Evolutionary conservation across 2,888 invertebrate genomes (phyloP).

Genomic region (Chirona hameri): DNA sequence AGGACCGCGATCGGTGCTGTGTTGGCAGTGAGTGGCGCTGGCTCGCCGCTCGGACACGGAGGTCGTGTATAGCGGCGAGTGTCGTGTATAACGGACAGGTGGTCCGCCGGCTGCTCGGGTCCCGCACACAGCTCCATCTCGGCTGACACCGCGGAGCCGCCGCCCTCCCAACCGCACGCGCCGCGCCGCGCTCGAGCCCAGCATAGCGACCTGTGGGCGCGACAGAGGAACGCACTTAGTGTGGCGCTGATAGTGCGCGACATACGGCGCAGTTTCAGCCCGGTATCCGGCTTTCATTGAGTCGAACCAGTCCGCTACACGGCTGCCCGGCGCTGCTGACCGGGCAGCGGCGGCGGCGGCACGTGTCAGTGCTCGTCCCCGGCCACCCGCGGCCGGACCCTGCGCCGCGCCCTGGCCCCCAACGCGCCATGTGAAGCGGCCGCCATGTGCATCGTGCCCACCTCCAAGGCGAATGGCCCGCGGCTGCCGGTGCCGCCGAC

Average conservation of each 20-base stretch:
- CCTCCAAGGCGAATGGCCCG: neutral
- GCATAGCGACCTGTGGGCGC: no score
- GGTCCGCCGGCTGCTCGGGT: neutral
- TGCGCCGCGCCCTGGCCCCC: neutral
- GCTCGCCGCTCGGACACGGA: no score
- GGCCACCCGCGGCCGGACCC: neutral
- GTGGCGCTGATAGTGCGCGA: no score
- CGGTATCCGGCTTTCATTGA: no score
- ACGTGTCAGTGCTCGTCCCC: neutral
- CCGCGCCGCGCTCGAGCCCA: neutral
- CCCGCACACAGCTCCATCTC: no score
- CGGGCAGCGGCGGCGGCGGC: neutral
- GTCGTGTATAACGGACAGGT: neutral
- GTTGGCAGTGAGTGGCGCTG: no score
- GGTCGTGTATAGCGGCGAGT: no score
- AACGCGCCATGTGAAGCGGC: conserved; percentile 1
- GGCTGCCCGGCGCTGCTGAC: neutral
- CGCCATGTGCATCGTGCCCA: conserved; percentile 5
- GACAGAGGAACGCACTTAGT: no score
- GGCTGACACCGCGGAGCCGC: neutral
- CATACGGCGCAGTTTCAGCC: no score
- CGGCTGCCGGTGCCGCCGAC: neutral
- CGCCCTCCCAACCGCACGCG: neutral
- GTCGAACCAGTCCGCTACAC: neutral
- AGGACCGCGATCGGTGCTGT: no score